Conservation (phyloP, 2,797 vertebrate species). For the Nasua narica region DNA sequence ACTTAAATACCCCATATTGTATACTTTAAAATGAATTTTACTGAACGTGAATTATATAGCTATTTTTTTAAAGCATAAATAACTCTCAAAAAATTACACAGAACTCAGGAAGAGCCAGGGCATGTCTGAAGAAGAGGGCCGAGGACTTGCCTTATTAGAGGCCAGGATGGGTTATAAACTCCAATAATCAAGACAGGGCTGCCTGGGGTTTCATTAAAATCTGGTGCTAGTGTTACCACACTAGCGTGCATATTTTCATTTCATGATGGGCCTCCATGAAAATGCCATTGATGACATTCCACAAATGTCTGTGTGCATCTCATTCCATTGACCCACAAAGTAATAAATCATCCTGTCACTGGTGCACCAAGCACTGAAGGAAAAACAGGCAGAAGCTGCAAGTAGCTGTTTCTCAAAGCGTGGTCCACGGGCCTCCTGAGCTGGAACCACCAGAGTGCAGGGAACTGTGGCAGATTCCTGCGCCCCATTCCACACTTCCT, state of each 20-base stretch:
- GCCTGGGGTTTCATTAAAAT: background rate
- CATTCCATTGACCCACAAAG: background rate
- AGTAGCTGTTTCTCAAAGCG: background rate
- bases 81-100: background rate
- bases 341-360: background rate
- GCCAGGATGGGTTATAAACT: background rate
- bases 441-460: background rate
- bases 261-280: background rate
- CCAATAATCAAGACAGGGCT: background rate
- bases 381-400: background rate
- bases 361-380: background rate
- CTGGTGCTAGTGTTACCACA: rapidly evolving
- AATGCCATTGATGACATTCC: conserved; percentile 28
- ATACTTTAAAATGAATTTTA: background rate
- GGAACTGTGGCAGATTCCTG: background rate
- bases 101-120: background rate
- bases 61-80: background rate
- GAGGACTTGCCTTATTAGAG: background rate
- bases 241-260: background rate
- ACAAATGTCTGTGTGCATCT: background rate
- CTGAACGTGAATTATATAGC: background rate
- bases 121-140: background rate
- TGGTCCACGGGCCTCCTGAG: background rate
- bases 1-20: background rate
- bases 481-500: background rate